phyloP scores from a whole-genome alignment of 2,113 vertebrate genomes.

The Chloroceryle aenea region DNA sequence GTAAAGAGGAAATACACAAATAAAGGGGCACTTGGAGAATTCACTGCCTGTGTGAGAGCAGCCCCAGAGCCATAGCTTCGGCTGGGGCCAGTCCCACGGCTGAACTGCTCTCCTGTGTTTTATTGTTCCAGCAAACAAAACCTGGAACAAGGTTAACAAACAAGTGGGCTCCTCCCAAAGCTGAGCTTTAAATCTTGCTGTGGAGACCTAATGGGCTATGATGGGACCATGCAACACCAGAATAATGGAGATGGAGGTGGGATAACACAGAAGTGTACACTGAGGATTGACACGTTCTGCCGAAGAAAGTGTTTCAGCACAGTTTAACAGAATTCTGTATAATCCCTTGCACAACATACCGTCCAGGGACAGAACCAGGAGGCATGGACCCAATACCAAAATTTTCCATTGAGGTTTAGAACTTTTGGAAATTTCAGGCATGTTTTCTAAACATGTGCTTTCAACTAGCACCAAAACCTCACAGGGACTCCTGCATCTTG shows the following conservation, averaged over 20 bases:
- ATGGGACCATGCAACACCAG: neutral
- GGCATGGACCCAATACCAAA: neutral
- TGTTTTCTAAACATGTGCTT: neutral
- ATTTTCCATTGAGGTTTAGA: neutral
- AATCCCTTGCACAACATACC: neutral
- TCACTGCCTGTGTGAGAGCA: neutral
- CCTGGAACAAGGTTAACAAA: constrained; percentile 55
- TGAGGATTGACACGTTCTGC: neutral
- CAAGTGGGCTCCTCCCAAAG: neutral
- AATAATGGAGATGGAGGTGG: neutral
- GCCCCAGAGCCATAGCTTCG: neutral
- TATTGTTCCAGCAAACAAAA: constrained; percentile 64
- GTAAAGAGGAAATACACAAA: neutral
- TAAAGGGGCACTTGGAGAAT: neutral
- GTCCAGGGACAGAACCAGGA: neutral
- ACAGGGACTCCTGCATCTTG: neutral
- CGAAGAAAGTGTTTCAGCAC: neutral
- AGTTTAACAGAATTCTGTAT: neutral
- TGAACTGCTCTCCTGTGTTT: neutral
- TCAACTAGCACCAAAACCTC: neutral
- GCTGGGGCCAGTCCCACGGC: neutral
- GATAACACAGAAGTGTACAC: rapidly evolving
- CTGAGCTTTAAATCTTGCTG: neutral
- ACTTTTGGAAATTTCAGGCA: neutral
- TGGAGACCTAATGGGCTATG: neutral